Conservation (phyloP, 2,888 invertebrate species). For the Cosmia trapezina region DNA sequence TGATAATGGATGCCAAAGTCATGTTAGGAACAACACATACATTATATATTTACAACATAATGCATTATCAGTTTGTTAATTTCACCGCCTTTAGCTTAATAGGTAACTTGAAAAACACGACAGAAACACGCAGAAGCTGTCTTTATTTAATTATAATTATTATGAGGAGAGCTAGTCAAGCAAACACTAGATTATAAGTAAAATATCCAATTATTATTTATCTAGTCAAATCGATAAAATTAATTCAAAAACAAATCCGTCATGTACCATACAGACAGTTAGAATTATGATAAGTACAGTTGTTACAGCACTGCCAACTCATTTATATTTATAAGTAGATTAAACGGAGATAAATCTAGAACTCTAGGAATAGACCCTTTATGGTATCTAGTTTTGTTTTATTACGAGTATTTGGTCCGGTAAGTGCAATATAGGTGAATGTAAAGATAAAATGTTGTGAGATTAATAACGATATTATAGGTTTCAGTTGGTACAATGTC, state of each 20-base stretch:
- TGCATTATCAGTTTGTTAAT: constrained; percentile 33
- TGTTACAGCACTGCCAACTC: constrained; percentile 87
- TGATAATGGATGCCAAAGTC: constrained; percentile 83
- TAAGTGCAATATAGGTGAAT: constrained; percentile 36
- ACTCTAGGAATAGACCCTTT: constrained; percentile 66
- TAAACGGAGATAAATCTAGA: constrained; percentile 72
- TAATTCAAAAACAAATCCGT: constrained; percentile 54
- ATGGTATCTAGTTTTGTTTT: constrained; percentile 61
- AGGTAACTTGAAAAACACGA: constrained; percentile 34
- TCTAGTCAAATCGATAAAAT: constrained; percentile 45
- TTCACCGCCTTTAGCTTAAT: constrained; percentile 36
- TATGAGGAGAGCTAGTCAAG: constrained; percentile 17
- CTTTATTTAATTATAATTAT: constrained; percentile 4
- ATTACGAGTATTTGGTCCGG: constrained; percentile 22
- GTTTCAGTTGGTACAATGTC: constrained; percentile 46
- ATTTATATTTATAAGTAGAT: constrained; percentile 76
- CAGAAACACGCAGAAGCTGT: constrained; percentile 27
- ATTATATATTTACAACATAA: constrained; percentile 56
- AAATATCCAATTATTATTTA: constrained; percentile 48
- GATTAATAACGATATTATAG: constrained; percentile 43
- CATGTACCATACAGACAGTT: constrained; percentile 58
- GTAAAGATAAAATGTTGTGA: constrained; percentile 32
- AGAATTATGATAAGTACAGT: constrained; percentile 73
- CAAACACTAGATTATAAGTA: constrained; percentile 54
- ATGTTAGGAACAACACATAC: constrained; percentile 64